Evolutionary conservation across 2,797 vertebrate species (phyloP).

Genomic region (Paramormyrops hopkinsi): DNA sequence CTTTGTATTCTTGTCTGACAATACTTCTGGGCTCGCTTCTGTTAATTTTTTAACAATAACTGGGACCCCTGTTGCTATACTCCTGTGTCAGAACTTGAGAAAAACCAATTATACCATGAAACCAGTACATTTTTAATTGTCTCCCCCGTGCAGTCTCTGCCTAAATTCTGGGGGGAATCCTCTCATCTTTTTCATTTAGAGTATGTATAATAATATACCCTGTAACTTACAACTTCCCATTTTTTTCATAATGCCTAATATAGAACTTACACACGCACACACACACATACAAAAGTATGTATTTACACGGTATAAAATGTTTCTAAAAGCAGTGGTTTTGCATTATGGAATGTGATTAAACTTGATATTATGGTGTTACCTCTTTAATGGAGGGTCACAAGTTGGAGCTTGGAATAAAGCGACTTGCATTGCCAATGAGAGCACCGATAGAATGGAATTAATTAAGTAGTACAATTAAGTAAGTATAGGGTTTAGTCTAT

Average conservation of each 20-base stretch:
- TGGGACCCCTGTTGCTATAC: constrained; percentile 45
- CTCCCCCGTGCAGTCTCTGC: constrained; percentile 52
- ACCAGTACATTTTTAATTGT: constrained; percentile 56
- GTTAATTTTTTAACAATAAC: constrained; percentile 55
- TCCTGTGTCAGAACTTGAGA: constrained; percentile 51
- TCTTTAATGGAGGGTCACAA: neutral
- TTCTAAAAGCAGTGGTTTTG: neutral
- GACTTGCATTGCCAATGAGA: neutral
- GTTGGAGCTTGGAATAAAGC: neutral
- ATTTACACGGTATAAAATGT: neutral
- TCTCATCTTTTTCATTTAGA: constrained; percentile 19
- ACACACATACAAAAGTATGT: neutral
- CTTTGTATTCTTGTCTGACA: constrained; percentile 45
- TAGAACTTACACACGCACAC: constrained; percentile 5
- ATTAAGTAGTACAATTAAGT: constrained; percentile 14
- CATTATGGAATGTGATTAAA: neutral
- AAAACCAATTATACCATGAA: constrained; percentile 37
- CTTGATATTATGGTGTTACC: neutral
- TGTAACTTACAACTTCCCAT: neutral
- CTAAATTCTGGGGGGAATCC: constrained; percentile 39
- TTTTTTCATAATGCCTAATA: neutral
- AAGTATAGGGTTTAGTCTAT: constrained; percentile 49
- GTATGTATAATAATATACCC: constrained; percentile 13
- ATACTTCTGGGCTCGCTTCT: constrained; percentile 43
- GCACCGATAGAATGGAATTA: neutral